phyloP scores from a whole-genome alignment of 1,140 invertebrate genomes.

The Drosophila kanapiae region DNA sequence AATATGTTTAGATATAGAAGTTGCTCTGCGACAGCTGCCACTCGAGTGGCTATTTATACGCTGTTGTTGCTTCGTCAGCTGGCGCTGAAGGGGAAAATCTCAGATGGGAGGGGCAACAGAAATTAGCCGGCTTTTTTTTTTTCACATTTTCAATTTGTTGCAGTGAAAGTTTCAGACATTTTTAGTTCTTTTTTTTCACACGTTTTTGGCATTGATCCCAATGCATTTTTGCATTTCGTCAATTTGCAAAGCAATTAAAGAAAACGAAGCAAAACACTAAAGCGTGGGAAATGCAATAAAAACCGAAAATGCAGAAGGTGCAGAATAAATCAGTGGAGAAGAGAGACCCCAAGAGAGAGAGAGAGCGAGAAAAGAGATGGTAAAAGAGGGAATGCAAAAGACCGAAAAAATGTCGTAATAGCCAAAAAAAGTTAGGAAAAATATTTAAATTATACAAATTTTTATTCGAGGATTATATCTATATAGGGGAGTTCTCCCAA shows the following conservation, averaged over 20 bases:
- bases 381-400: constrained; percentile 37
- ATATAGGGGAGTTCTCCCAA: neutral
- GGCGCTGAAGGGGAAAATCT: constrained; percentile 19
- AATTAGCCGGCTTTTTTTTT: constrained; percentile 48
- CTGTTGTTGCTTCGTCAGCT: constrained; percentile 41
- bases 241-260: constrained; percentile 64
- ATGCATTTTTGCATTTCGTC: constrained; percentile 46
- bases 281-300: constrained; percentile 60
- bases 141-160: constrained; percentile 22
- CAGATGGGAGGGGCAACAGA: neutral
- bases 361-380: no score
- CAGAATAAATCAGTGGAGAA: constrained; percentile 42
- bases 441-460: constrained; percentile 1
- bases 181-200: constrained; percentile 48
- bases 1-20: constrained; percentile 37
- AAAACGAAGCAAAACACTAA: constrained; percentile 51
- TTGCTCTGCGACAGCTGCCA: constrained; percentile 32
- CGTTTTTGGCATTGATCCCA: constrained; percentile 75
- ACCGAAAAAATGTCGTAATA: constrained; percentile 74
- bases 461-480: no score
- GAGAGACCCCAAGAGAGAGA: constrained; percentile 1
- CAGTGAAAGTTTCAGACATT: constrained; percentile 74
- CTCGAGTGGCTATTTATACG: constrained; percentile 15
- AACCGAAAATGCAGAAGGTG: constrained; percentile 41
- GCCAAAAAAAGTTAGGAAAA: constrained; percentile 29